Percentiles rank a stretch among this genome's conserved stretches.
These are phyloP conservation scores for Strigamia crassipes DNA, from an alignment of 2,888 invertebrate species.

Conservation along the genomic window DNA sequence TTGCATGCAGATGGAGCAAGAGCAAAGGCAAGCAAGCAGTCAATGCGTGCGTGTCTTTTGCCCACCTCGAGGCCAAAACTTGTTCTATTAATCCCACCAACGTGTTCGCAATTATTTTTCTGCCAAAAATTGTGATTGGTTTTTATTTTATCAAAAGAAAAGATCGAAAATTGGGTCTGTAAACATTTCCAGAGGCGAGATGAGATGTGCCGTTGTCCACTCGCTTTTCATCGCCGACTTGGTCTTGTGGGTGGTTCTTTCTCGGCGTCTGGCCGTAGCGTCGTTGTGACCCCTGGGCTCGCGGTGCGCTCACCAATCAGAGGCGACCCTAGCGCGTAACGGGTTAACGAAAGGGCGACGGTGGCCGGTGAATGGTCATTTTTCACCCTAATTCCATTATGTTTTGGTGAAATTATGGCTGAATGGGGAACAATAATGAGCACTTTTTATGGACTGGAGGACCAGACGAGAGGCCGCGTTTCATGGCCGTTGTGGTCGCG, in stretches of 20 bases:
- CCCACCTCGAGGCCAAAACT: conserved; percentile 12
- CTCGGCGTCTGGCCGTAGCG: not conserved
- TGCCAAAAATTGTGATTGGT: not conserved
- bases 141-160: conserved; percentile 15
- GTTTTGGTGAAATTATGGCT: conserved; percentile 48
- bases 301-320: conserved; percentile 31
- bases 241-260: not conserved
- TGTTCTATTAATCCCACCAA: not conserved
- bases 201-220: not conserved
- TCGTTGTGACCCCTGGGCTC: conserved; percentile 24
- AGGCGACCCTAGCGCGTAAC: conserved; percentile 38
- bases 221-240: not conserved
- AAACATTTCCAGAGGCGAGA: conserved; percentile 10
- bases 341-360: conserved; percentile 43
- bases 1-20: conserved; percentile 35
- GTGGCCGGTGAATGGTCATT: conserved; percentile 47
- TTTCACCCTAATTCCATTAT: conserved; percentile 48
- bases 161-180: conserved; percentile 25
- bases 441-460: conserved; percentile 45
- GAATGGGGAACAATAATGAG: conserved; percentile 45
- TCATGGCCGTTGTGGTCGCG: conserved; percentile 46
- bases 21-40: too few species aligned
- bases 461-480: conserved; percentile 42
- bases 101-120: not conserved
- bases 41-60: not conserved